These are phyloP conservation scores for Cladopsammia gracilis DNA, from an alignment of 64 coral and sea anemone genomes.

Conservation along the genomic window DNA sequence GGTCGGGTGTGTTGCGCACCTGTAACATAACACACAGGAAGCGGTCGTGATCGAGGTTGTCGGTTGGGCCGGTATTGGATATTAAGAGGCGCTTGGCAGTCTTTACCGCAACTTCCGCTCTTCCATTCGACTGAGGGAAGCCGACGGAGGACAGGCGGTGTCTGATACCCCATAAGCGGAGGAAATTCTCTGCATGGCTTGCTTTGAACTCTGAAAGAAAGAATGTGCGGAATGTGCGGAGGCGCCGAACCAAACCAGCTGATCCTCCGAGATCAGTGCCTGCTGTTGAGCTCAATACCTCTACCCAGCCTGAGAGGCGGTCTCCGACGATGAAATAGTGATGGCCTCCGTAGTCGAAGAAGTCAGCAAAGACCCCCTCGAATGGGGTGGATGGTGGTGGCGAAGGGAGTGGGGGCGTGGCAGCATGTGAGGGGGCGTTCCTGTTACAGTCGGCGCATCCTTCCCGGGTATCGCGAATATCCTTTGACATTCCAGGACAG, in stretches of 20 bases:
- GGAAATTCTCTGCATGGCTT: slow-evolving; percentile 32
- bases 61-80: slow-evolving; percentile 55
- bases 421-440: slow-evolving; percentile 33
- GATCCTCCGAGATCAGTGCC: slow-evolving; percentile 37
- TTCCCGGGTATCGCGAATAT: too few relatives aligned
- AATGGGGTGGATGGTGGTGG: too few relatives aligned
- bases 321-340: slow-evolving; percentile 27
- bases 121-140: slow-evolving; percentile 68
- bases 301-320: slow-evolving; percentile 51
- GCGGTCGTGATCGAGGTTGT: slow-evolving; percentile 62
- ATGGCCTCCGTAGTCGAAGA: not conserved
- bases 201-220: slow-evolving; percentile 76
- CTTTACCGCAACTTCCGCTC: slow-evolving; percentile 71
- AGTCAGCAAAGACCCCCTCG: too few relatives aligned
- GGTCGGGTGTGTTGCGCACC: slow-evolving; percentile 58
- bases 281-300: slow-evolving; percentile 50
- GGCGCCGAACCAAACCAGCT: slow-evolving; percentile 34
- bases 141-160: slow-evolving; percentile 34
- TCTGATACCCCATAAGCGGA: slow-evolving; percentile 3
- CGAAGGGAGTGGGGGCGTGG: not conserved
- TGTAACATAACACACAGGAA: slow-evolving; percentile 69
- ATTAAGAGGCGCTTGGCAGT: slow-evolving; percentile 58
- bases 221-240: too few relatives aligned
- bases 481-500: slow-evolving; percentile 41
- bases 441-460: too few relatives aligned